Percentiles rank a stretch among this genome's conserved stretches.
phyloP scores from a whole-genome alignment of 2,888 invertebrate genomes.

The Gastracanthus pulcherrimus region DNA sequence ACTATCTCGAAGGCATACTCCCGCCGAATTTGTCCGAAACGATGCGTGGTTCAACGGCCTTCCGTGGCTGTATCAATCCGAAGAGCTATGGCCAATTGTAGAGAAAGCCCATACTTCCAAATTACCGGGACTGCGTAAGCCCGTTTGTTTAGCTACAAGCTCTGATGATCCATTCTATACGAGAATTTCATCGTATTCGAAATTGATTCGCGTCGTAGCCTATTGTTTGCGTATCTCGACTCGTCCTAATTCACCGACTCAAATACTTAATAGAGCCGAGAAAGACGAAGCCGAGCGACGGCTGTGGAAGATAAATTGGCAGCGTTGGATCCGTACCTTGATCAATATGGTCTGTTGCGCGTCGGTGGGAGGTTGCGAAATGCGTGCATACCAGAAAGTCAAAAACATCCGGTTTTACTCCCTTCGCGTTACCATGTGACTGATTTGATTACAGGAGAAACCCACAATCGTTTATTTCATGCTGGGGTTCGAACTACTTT shows the following conservation, averaged over 20 bases:
- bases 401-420: slow-evolving; percentile 64
- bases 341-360: slow-evolving; percentile 59
- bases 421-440: slow-evolving; percentile 62
- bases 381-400: slow-evolving; percentile 54
- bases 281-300: background rate
- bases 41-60: slow-evolving; percentile 48
- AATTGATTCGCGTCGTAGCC: background rate
- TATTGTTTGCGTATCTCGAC: background rate
- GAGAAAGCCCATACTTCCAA: background rate
- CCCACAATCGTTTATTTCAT: slow-evolving; percentile 24
- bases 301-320: background rate
- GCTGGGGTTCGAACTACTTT: background rate
- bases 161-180: background rate
- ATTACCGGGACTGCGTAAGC: background rate
- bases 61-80: slow-evolving; percentile 38
- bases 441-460: slow-evolving; percentile 61
- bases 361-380: slow-evolving; percentile 65
- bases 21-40: slow-evolving; percentile 49
- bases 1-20: slow-evolving; percentile 55
- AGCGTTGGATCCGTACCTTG: slow-evolving; percentile 60
- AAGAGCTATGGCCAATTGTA: background rate
- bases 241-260: too few relatives aligned
- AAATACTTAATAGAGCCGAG: too few relatives aligned
- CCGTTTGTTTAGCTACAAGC: background rate
- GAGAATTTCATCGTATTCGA: background rate